A percentile compares a stretch with the other conserved stretches of the same genome.
phyloP scores from a whole-genome alignment of 2,797 vertebrate genomes.

The Picus viridis region DNA sequence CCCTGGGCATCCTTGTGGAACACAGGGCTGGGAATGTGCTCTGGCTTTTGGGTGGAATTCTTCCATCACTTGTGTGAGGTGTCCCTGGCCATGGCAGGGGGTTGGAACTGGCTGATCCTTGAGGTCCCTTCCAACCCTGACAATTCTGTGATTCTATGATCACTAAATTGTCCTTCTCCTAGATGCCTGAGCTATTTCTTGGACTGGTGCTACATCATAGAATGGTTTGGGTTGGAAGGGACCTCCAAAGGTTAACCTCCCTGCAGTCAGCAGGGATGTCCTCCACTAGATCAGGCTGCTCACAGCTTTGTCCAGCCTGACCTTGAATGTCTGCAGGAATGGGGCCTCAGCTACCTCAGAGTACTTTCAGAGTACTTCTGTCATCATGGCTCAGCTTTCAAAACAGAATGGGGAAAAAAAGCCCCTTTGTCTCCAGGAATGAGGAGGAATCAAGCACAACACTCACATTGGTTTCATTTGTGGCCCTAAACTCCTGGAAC shows the following conservation, averaged over 20 bases:
- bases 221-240: too few relatives aligned
- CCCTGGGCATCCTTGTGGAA: background rate
- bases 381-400: conserved; percentile 31
- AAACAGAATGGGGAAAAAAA: background rate
- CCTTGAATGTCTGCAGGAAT: too few relatives aligned
- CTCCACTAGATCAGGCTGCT: too few relatives aligned
- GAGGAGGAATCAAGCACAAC: conserved; percentile 2
- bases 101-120: too few relatives aligned
- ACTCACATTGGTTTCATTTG: conserved; percentile 10
- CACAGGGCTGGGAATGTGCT: conserved; percentile 63
- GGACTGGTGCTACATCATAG: too few relatives aligned
- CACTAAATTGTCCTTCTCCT: too few relatives aligned
- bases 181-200: too few relatives aligned
- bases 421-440: background rate
- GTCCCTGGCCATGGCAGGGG: background rate
- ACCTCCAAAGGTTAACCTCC: too few relatives aligned
- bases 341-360: background rate
- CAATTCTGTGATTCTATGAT: too few relatives aligned
- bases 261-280: too few relatives aligned
- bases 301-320: too few relatives aligned
- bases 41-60: conserved; percentile 50
- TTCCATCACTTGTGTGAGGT: conserved; percentile 26
- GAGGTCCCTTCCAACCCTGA: too few relatives aligned
- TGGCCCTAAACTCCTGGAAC: conserved; percentile 11
- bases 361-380: background rate